These are phyloP conservation scores for Circaetus gallicus DNA, from an alignment of 2,113 vertebrate species.

Conservation along the genomic window DNA sequence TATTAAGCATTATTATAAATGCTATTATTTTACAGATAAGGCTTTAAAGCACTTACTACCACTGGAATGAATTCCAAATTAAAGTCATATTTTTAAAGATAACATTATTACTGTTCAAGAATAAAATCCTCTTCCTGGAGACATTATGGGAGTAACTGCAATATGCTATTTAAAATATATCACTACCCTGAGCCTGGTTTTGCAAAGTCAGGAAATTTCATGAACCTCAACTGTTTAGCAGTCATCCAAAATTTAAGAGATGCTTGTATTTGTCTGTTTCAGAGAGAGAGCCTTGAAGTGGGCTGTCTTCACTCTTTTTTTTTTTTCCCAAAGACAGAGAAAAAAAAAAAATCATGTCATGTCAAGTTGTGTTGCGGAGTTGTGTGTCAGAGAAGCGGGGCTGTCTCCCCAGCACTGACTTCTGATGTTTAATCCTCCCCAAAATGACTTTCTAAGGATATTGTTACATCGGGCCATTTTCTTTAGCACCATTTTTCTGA, in stretches of 20 bases:
- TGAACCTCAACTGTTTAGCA: not conserved
- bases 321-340: not conserved
- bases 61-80: not conserved
- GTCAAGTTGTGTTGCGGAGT: not conserved
- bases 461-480: not conserved
- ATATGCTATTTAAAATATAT: not conserved
- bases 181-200: not conserved
- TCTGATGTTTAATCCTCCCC: not conserved
- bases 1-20: not conserved
- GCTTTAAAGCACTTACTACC: not conserved
- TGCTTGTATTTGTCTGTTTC: not conserved
- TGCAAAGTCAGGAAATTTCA: not conserved
- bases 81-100: not conserved
- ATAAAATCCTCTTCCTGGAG: not conserved
- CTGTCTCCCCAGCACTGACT: not conserved
- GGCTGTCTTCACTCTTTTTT: not conserved
- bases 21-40: not conserved
- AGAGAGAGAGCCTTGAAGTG: not conserved
- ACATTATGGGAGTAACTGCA: not conserved
- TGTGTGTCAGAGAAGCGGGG: not conserved
- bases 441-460: not conserved
- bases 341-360: not conserved
- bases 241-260: not conserved
- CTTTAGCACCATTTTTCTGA: not conserved
- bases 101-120: not conserved